These are phyloP conservation scores for Heterotis niloticus DNA, from an alignment of 2,113 vertebrate genomes.

Conservation along the genomic window DNA sequence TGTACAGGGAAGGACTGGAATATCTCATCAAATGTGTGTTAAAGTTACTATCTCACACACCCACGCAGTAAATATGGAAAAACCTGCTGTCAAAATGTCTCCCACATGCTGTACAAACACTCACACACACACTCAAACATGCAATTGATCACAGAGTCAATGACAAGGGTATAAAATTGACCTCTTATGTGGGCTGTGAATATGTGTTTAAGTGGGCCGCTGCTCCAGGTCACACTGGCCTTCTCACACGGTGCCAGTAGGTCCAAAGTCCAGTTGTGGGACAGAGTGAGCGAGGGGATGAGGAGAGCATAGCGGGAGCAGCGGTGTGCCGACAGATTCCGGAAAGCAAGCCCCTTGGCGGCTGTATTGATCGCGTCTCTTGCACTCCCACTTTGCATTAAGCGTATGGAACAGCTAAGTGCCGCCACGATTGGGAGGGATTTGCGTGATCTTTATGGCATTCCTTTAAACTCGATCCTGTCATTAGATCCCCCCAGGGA, in stretches of 20 bases:
- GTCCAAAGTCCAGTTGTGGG: conserved; percentile 33
- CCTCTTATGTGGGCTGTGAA: not conserved
- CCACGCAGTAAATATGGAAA: too few species aligned
- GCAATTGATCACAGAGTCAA: not conserved
- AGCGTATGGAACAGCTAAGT: conserved; percentile 59
- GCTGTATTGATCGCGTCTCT: conserved; percentile 66
- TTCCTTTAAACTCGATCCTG: conserved; percentile 69
- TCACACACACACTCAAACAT: conserved; percentile 2
- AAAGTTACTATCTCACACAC: too few species aligned
- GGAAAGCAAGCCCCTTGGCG: conserved; percentile 63
- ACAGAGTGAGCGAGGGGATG: not conserved
- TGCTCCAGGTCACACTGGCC: not conserved
- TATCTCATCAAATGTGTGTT: not conserved
- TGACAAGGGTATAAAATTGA: not conserved
- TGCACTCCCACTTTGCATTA: conserved; percentile 71
- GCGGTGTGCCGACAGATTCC: conserved; percentile 48
- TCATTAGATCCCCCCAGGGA: conserved; percentile 59
- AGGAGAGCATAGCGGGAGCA: conserved; percentile 35
- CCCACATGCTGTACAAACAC: not conserved
- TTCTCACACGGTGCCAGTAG: conserved; percentile 30
- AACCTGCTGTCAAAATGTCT: not conserved
- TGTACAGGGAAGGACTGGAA: not conserved
- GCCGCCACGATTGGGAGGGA: conserved; percentile 57
- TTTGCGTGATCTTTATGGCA: conserved; percentile 68
- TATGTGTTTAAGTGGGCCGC: not conserved